Conservation (phyloP, 2,797 vertebrate genomes). For the Trichosurus vulpecula region DNA sequence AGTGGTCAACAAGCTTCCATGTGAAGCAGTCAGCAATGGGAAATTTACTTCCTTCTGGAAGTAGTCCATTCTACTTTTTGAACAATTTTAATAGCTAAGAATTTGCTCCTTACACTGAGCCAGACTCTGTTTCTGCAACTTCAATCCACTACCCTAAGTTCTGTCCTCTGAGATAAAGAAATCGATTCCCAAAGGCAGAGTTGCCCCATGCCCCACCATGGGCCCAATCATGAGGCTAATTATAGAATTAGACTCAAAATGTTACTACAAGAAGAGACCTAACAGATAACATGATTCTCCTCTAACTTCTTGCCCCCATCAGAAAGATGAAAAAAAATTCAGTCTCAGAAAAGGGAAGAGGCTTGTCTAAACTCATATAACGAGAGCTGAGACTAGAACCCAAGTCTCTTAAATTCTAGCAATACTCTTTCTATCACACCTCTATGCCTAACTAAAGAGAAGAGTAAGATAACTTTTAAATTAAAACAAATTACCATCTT, state of each 20-base stretch:
- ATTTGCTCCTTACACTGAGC: neutral
- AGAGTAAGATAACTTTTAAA: neutral
- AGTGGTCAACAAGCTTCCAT: neutral
- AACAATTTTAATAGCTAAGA: neutral
- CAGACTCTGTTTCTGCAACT: neutral
- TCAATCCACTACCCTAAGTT: neutral
- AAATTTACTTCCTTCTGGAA: neutral
- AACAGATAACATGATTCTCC: neutral
- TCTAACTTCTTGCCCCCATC: neutral
- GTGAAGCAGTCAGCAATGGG: neutral
- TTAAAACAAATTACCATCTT: slow-evolving; percentile 88
- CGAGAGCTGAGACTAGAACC: neutral
- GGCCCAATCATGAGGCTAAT: neutral
- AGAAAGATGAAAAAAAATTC: neutral
- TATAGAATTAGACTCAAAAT: neutral
- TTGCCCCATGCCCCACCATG: neutral
- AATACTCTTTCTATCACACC: neutral
- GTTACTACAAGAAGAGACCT: neutral
- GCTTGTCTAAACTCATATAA: neutral
- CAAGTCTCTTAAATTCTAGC: neutral
- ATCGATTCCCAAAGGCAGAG: neutral
- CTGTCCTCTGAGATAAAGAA: neutral
- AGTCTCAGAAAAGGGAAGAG: neutral
- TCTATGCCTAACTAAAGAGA: neutral
- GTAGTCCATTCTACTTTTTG: neutral